Base-by-base conservation (phyloP, 35 echinoderm and acorn worm species). In the Anneissia japonica region DNA sequence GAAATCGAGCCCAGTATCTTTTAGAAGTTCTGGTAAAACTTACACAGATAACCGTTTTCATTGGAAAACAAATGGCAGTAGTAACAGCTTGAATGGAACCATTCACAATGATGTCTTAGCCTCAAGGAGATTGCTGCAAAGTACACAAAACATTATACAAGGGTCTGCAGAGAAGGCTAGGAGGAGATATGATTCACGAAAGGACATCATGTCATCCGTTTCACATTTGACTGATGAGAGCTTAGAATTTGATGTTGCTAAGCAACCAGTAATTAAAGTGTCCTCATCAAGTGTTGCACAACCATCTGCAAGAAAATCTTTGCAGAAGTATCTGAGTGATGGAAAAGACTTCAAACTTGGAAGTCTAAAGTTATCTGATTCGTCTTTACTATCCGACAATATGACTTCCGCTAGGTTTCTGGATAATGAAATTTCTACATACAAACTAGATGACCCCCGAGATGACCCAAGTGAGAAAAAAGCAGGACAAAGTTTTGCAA, bases 211-310 rank as follows among this genome's bases (percentile, higher is more conserved):
- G 19, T 0, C 72, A 26, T 56, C 75, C 19, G 43, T 90, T 34
- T 84, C 82, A 0, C 82, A 84, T n/a, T 74, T 90, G 41, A 83
- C 75, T 41, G 77, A 80, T 31, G 82, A 74, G 46, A 83, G 83
- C 10, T 80, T 83, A 35, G 73, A 92, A 31, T 84, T 86, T 17
- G 90, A 87, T 32, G 34, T 31, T 32, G 90, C 85, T 43, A 87
- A 85, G 17, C 85, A 92, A 79, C 79, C 79, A 46, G 80, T 92
- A 7, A 80, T 92, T 0, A 84, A 73, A 46, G 83, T 87, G 74
- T 87, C 90, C 21, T 16, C 51, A 9, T 19, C 9, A 3, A 23
- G 51, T 40, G 3, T 11, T 39, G 11, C 16, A 10, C 51, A 12
- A 3, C 36, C 35, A 39, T 81, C 79, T 3, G 38, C 35, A 9